Evolutionary conservation across 2,113 vertebrate genomes (phyloP).

Genomic region (Halcyon malimbica): DNA sequence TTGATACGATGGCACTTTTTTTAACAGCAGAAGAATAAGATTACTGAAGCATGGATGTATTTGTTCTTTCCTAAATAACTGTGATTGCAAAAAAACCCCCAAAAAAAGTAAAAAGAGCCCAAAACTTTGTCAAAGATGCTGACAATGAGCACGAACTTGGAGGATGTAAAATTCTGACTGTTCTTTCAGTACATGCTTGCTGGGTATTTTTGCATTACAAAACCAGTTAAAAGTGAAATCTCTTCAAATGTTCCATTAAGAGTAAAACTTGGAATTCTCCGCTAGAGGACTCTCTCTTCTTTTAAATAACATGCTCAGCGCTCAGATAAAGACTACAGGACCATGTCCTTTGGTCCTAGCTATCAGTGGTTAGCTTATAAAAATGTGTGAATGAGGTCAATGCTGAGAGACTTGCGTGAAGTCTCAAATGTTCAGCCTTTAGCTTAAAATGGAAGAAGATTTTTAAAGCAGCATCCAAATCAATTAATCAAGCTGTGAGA

Average conservation of each 20-base stretch:
- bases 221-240: background rate
- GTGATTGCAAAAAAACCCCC: background rate
- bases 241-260: background rate
- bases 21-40: background rate
- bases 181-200: background rate
- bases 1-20: background rate
- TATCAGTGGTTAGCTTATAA: background rate
- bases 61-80: background rate
- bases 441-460: constrained; percentile 11
- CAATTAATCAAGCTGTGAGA: constrained; percentile 23
- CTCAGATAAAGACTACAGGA: too few species aligned
- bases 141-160: background rate
- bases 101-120: background rate
- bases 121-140: background rate
- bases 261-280: background rate
- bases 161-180: background rate
- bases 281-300: constrained; percentile 65
- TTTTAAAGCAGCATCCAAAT: constrained; percentile 28
- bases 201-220: background rate
- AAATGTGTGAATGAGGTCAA: constrained; percentile 15
- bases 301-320: background rate
- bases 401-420: background rate
- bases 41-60: background rate
- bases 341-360: background rate
- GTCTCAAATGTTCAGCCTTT: background rate